Evolutionary conservation across 2,888 invertebrate species (phyloP).

Genomic region (Esperia sulphurella): DNA sequence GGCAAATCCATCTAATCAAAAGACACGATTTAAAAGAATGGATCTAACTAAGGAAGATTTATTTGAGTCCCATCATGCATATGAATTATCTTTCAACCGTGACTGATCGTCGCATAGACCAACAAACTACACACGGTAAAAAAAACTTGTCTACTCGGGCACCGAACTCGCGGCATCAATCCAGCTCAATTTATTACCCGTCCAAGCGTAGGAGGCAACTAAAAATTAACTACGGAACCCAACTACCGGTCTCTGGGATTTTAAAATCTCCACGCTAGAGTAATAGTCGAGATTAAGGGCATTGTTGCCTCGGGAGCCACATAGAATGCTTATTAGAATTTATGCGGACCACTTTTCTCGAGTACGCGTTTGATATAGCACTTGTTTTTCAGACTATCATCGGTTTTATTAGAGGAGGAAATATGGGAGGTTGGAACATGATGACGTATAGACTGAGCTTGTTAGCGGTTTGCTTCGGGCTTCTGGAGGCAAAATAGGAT

Average conservation of each 20-base stretch:
- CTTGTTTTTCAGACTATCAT: conserved; percentile 64
- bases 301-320: conserved; percentile 66
- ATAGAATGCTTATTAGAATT: conserved; percentile 68
- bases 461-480: conserved; percentile 55
- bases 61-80: conserved; percentile 43
- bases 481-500: conserved; percentile 56
- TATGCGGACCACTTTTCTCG: conserved; percentile 45
- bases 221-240: conserved; percentile 59
- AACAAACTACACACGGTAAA: conserved; percentile 47
- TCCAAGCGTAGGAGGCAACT: conserved; percentile 66
- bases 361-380: conserved; percentile 52
- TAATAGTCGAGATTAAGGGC: conserved; percentile 71
- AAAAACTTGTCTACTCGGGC: conserved; percentile 21
- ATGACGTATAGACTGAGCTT: conserved; percentile 52
- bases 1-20: conserved; percentile 39
- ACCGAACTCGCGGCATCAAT: conserved; percentile 37
- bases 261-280: conserved; percentile 62
- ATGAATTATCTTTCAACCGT: conserved; percentile 50
- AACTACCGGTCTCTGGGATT: conserved; percentile 55
- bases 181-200: conserved; percentile 57
- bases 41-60: conserved; percentile 38
- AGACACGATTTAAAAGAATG: conserved; percentile 35
- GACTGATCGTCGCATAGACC: conserved; percentile 55
- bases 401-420: conserved; percentile 62
- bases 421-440: conserved; percentile 45